Evolutionary conservation across 2,797 vertebrate species (phyloP), one percentile per base, ranked within the genome.

Genomic region (Lagorchestes hirsutus): DNA sequence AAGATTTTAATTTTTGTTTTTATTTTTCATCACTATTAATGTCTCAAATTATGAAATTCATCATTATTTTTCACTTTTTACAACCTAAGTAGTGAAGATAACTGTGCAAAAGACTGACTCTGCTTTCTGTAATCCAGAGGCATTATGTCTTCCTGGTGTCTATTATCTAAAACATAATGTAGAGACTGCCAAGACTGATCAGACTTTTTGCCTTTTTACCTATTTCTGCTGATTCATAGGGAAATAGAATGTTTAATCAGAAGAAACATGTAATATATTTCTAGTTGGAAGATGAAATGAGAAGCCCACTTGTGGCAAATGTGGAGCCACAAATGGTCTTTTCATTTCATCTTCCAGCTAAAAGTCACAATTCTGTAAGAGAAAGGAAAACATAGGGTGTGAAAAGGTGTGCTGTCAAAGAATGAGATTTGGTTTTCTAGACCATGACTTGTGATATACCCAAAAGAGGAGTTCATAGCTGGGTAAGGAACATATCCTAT

Each of bases 1-100:
- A 92, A 93, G 97, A 57, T 96, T 58, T 97, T 46, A 50, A 5
- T 0, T 31, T 54, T 8, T 14, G 91, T 95, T 97, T 97, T 94
- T 91, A 74, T 90, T 34, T 55, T 1, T 40, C 91, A 87, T 10
- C 0, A 74, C 13, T 54, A 90, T 96, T 93, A 54, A 56, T 90
- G 90, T 96, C 59, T 92, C 87, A 14, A 90, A 2, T 50, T 97
- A 91, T 93, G 1, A 46, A 50, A 87, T 87, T 87, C 22, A 82
- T 27, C 18, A 46, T 50, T 46, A 87, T 87, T 87, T 87, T 87
- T 87, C 40, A 3, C 22, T 46, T 87, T 50, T 87, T 18, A 87
- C 6, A 87, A 27, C 11, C 40, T 87, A 46, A 50, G 22, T 50
- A 27, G 22, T 24, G 40, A 50, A 46, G 74, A 87, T 87, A 87